Percentiles rank a stretch among this genome's conserved stretches.
Conservation (phyloP, 1,140 invertebrate species). For the Drosophila neocordata region DNA sequence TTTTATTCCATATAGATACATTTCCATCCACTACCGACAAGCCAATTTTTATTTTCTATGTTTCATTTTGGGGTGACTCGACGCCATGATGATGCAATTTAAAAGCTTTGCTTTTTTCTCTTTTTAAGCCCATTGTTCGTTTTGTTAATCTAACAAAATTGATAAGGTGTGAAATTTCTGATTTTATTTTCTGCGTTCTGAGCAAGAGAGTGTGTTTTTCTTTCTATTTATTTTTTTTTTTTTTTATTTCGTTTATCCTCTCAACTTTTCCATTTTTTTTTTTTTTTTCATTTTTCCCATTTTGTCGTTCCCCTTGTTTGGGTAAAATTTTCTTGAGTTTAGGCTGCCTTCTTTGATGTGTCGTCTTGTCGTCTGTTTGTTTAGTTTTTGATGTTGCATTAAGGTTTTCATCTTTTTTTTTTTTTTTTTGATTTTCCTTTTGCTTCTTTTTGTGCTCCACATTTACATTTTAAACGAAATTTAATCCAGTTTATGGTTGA, state of each 20-base stretch:
- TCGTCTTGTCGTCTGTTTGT: conserved; percentile 65
- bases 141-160: conserved; percentile 81
- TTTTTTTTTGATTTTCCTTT: conserved; percentile 39
- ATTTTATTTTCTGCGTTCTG: conserved; percentile 69
- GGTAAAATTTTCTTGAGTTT: conserved; percentile 28
- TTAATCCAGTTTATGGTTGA: conserved; percentile 72
- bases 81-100: conserved; percentile 71
- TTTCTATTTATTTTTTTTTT: no score
- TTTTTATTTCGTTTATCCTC: background rate
- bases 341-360: conserved; percentile 67
- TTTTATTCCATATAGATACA: no score
- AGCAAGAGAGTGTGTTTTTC: background rate
- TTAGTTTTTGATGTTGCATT: conserved; percentile 70
- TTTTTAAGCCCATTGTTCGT: conserved; percentile 35
- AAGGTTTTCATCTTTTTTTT: conserved; percentile 34
- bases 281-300: conserved; percentile 7
- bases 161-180: conserved; percentile 80
- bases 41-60: no score
- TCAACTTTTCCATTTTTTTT: background rate
- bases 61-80: no score
- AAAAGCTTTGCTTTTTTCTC: conserved; percentile 37
- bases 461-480: conserved; percentile 81
- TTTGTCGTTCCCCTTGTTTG: conserved; percentile 5
- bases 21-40: no score
- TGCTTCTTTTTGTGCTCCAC: conserved; percentile 45